These are phyloP conservation scores for Sycophila sp. DNA, from an alignment of 1,140 invertebrate genomes.

Conservation along the genomic window DNA sequence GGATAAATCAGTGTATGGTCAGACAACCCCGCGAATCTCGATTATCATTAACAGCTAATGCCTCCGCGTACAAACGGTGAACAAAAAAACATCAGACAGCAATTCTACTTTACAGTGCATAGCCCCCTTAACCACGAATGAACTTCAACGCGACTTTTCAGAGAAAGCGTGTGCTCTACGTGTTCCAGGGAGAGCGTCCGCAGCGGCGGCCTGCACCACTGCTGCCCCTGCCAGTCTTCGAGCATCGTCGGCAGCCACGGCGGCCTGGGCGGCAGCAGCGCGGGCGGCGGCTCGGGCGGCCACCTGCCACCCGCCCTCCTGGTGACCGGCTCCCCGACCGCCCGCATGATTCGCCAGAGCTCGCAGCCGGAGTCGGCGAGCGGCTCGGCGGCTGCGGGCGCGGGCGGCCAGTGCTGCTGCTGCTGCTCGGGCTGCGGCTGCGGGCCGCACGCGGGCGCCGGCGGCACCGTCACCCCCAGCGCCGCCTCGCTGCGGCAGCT, in stretches of 20 bases:
- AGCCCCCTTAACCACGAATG: no score
- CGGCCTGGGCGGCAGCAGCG: constrained; percentile 75
- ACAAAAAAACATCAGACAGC: no score
- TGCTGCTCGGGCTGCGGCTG: constrained; percentile 69
- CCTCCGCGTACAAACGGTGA: no score
- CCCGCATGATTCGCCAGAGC: constrained; percentile 87
- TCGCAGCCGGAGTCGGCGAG: constrained; percentile 86
- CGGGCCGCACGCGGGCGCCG: constrained; percentile 71
- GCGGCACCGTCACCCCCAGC: constrained; percentile 70
- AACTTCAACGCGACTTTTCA: background rate
- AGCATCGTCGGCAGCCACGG: constrained; percentile 76
- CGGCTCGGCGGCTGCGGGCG: constrained; percentile 68
- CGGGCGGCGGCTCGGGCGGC: constrained; percentile 73
- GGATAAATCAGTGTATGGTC: background rate
- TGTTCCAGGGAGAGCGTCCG: constrained; percentile 62
- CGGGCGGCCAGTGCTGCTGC: constrained; percentile 66
- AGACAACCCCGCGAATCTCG: no score
- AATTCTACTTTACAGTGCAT: no score
- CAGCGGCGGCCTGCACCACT: constrained; percentile 58
- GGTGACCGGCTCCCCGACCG: constrained; percentile 74
- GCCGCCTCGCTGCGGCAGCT: constrained; percentile 83
- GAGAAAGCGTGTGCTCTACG: constrained; percentile 3
- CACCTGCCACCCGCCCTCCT: constrained; percentile 74
- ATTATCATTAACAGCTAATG: no score
- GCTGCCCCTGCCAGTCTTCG: constrained; percentile 74